Evolutionary conservation across 2,888 invertebrate genomes (phyloP).

Genomic region (Drosophila mimica): DNA sequence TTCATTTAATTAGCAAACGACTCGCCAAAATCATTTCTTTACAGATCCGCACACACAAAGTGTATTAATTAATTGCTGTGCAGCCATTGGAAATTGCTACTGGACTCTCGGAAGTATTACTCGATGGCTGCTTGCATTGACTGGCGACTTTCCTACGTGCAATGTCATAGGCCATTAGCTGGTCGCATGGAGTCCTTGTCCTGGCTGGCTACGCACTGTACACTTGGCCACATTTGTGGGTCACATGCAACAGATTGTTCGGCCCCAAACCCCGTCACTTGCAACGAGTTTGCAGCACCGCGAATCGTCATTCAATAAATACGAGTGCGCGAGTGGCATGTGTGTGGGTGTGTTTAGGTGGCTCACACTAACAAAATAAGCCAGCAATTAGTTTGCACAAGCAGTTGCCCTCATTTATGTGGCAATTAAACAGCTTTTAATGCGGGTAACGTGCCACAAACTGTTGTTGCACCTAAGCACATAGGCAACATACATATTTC

Average conservation of each 20-base stretch:
- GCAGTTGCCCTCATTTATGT: constrained; percentile 59
- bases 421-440: constrained; percentile 68
- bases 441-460: constrained; percentile 22
- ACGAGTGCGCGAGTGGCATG: constrained; percentile 5
- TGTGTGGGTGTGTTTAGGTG: constrained; percentile 14
- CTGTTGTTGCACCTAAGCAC: constrained; percentile 23
- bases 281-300: constrained; percentile 19
- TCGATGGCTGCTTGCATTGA: constrained; percentile 20
- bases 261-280: constrained; percentile 25
- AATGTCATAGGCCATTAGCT: constrained; percentile 42
- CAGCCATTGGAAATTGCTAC: constrained; percentile 4
- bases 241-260: constrained; percentile 71
- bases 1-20: constrained; percentile 71
- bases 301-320: constrained; percentile 41
- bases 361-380: constrained; percentile 18
- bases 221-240: constrained; percentile 62
- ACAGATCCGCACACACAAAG: not conserved
- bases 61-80: constrained; percentile 45
- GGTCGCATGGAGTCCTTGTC: not conserved
- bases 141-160: constrained; percentile 64
- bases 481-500: constrained; percentile 4
- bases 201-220: constrained; percentile 33
- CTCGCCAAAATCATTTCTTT: constrained; percentile 33
- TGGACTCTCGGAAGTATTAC: not conserved
- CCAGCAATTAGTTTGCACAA: constrained; percentile 49